Evolutionary conservation across 2,113 vertebrate genomes (phyloP).

Genomic region (Gorilla gorilla): DNA sequence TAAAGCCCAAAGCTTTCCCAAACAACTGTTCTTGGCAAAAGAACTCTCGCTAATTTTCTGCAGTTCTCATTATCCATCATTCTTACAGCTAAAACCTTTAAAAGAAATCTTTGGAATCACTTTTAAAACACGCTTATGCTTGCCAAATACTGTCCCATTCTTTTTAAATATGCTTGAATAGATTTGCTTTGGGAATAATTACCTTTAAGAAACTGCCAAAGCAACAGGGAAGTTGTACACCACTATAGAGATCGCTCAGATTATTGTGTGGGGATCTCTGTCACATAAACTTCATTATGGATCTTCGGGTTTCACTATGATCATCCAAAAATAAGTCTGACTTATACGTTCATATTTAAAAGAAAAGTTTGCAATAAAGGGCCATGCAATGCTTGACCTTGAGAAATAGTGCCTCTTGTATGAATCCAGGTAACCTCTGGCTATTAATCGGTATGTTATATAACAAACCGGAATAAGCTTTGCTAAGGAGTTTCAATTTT

Average conservation of each 20-base stretch:
- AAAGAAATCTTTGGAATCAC: not conserved
- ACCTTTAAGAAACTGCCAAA: constrained; percentile 12
- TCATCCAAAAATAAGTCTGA: constrained; percentile 14
- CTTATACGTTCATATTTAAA: not conserved
- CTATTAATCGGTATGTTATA: not conserved
- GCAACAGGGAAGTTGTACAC: not conserved
- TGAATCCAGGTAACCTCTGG: not conserved
- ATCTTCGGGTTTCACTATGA: not conserved
- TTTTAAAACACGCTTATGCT: constrained; percentile 19
- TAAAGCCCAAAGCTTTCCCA: constrained; percentile 12
- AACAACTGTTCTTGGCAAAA: not conserved
- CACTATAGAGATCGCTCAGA: not conserved
- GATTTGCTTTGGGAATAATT: constrained; percentile 35
- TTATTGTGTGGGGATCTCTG: not conserved
- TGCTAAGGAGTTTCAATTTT: constrained; percentile 40
- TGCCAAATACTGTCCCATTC: constrained; percentile 17
- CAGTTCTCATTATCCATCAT: constrained; percentile 22
- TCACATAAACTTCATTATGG: not conserved
- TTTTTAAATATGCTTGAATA: not conserved
- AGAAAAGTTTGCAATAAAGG: not conserved
- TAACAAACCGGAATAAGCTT: constrained; percentile 51
- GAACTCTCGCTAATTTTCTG: not conserved
- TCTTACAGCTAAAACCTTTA: not conserved
- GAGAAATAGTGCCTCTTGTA: constrained; percentile 29
- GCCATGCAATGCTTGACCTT: not conserved